phyloP scores from a whole-genome alignment of 1,140 invertebrate species.

The Nasonia longicornis region DNA sequence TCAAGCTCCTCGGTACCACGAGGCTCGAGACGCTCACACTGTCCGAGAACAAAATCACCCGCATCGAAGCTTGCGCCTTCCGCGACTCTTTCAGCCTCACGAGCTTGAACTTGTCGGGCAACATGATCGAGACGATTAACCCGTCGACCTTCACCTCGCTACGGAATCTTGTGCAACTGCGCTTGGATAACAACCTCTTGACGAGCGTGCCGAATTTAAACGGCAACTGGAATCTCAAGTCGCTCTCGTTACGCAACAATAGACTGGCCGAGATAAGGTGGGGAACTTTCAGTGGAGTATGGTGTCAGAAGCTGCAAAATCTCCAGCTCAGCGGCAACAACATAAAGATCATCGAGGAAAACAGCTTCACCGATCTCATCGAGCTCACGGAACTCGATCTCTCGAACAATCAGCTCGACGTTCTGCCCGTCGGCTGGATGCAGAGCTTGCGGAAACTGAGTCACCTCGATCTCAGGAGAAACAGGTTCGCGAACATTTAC shows the following conservation, averaged over 20 bases:
- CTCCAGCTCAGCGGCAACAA: slow-evolving; percentile 56
- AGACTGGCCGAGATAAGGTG: slow-evolving; percentile 47
- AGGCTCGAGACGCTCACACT: slow-evolving; percentile 53
- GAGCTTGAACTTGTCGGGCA: slow-evolving; percentile 57
- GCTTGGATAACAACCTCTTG: slow-evolving; percentile 56
- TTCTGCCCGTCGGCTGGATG: slow-evolving; percentile 54
- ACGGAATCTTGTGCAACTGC: slow-evolving; percentile 48
- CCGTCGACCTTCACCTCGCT: slow-evolving; percentile 47
- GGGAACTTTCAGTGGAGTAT: slow-evolving; percentile 44
- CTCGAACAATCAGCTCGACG: slow-evolving; percentile 56
- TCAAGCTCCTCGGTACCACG: slow-evolving; percentile 46
- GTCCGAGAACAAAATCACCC: slow-evolving; percentile 51
- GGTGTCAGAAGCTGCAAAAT: slow-evolving; percentile 44
- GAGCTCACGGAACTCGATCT: slow-evolving; percentile 56
- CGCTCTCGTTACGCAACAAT: slow-evolving; percentile 56
- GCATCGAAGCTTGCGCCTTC: slow-evolving; percentile 54
- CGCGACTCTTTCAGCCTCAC: slow-evolving; percentile 46
- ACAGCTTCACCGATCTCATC: slow-evolving; percentile 51
- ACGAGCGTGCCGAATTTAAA: slow-evolving; percentile 52
- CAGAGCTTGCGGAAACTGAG: slow-evolving; percentile 47
- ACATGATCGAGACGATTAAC: slow-evolving; percentile 48
- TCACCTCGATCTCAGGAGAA: slow-evolving; percentile 55
- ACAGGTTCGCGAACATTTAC: slow-evolving; percentile 55
- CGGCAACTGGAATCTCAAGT: slow-evolving; percentile 45
- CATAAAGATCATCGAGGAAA: slow-evolving; percentile 50